phyloP scores from a whole-genome alignment of 2,113 vertebrate species.

The Zingel zingel region DNA sequence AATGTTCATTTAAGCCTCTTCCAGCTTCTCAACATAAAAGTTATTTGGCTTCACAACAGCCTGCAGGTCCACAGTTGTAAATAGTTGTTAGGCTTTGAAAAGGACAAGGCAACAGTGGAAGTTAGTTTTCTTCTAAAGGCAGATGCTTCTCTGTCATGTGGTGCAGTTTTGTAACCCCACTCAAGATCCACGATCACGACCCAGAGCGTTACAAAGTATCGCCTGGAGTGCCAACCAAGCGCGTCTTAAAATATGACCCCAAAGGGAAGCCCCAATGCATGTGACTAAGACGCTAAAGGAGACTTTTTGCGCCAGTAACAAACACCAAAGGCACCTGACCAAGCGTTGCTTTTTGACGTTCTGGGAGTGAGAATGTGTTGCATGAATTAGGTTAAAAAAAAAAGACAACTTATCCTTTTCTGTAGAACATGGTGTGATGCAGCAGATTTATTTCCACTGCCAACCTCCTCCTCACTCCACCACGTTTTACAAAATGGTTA shows the following conservation, averaged over 20 bases:
- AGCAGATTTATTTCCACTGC: not conserved
- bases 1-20: conserved; percentile 4
- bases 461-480: not conserved
- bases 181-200: too few species aligned
- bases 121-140: not conserved
- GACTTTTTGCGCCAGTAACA: too few species aligned
- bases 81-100: not conserved
- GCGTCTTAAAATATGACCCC: too few species aligned
- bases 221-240: too few species aligned
- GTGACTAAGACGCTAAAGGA: too few species aligned
- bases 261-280: too few species aligned
- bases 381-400: not conserved
- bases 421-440: not conserved
- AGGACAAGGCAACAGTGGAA: not conserved
- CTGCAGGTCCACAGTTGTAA: not conserved
- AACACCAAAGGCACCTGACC: too few species aligned
- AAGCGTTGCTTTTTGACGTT: too few species aligned
- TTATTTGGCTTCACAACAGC: not conserved
- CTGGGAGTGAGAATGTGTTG: not conserved
- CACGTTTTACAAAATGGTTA: not conserved
- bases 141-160: not conserved
- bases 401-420: not conserved
- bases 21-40: not conserved
- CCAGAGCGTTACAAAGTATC: too few species aligned
- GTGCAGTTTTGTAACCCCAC: not conserved